phyloP scores from a whole-genome alignment of 2,113 vertebrate species.

The Vanacampus margaritifer region DNA sequence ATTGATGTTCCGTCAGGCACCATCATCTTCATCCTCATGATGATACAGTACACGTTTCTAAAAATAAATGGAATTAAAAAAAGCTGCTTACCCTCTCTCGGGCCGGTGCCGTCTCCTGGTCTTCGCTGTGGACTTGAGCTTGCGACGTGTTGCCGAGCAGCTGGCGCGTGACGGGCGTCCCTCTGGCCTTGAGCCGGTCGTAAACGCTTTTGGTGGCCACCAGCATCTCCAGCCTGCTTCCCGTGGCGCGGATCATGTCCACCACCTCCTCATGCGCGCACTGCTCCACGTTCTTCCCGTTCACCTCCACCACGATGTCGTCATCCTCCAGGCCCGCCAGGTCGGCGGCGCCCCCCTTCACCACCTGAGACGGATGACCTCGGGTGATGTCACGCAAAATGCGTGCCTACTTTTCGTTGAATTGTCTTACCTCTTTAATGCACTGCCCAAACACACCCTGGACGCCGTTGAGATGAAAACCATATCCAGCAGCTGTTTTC shows the following conservation, averaged over 20 bases:
- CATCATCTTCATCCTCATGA: background rate
- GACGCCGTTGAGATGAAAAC: constrained; percentile 86
- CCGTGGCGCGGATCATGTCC: constrained; percentile 72
- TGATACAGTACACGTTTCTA: background rate
- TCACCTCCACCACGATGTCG: constrained; percentile 85
- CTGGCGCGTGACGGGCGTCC: constrained; percentile 72
- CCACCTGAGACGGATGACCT: constrained; percentile 69
- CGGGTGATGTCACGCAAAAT: background rate
- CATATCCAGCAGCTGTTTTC: constrained; percentile 78
- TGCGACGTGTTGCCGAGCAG: constrained; percentile 37
- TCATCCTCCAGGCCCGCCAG: constrained; percentile 79
- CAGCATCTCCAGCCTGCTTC: constrained; percentile 75
- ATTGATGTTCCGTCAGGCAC: background rate
- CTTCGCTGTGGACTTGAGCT: constrained; percentile 16
- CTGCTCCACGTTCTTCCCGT: constrained; percentile 77
- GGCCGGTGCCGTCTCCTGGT: constrained; percentile 24
- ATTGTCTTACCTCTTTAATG: constrained; percentile 79
- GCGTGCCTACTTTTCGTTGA: background rate
- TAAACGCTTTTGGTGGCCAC: constrained; percentile 78
- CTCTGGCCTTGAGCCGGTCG: constrained; percentile 72
- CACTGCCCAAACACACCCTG: constrained; percentile 77
- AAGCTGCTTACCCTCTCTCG: constrained; percentile 63
- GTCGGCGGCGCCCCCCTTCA: constrained; percentile 74
- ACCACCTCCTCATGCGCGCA: constrained; percentile 80
- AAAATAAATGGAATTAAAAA: background rate